A percentile compares a stretch with the other conserved stretches of the same genome.
Evolutionary conservation across 2,797 vertebrate genomes (phyloP).

Genomic region (Iguana delicatissima): DNA sequence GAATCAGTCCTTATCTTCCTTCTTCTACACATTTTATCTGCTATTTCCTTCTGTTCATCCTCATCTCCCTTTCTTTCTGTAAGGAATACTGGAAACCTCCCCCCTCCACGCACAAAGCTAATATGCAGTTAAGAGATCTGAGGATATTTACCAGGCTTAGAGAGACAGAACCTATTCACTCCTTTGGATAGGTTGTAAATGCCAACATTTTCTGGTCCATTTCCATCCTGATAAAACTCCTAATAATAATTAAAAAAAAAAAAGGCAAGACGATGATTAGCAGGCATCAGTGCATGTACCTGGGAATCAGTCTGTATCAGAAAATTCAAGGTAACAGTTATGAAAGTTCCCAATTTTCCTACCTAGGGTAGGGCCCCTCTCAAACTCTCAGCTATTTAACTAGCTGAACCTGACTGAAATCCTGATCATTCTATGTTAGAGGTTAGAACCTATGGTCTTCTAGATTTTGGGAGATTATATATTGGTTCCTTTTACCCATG

Average conservation of each 20-base stretch:
- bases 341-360: not conserved
- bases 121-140: conserved; percentile 16
- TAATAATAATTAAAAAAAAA: conserved; percentile 63
- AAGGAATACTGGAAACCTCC: not conserved
- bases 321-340: not conserved
- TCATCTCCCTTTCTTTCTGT: no score
- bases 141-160: conserved; percentile 91
- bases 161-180: conserved; percentile 97
- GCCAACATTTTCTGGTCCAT: conserved; percentile 96
- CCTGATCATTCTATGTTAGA: not conserved
- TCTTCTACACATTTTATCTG: not conserved
- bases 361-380: not conserved
- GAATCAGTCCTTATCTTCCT: not conserved
- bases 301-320: conserved; percentile 41
- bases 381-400: not conserved
- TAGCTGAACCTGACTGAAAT: not conserved
- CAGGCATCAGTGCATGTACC: conserved; percentile 26
- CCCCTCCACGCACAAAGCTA: not conserved
- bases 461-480: not conserved
- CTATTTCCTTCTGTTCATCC: not conserved
- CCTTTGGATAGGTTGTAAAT: conserved; percentile 98
- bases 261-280: conserved; percentile 34
- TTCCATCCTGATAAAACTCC: conserved; percentile 99
- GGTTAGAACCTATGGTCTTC: not conserved
- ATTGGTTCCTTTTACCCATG: not conserved